Evolutionary conservation across 2,797 vertebrate genomes (phyloP).

Genomic region (Gobio occitaniae): DNA sequence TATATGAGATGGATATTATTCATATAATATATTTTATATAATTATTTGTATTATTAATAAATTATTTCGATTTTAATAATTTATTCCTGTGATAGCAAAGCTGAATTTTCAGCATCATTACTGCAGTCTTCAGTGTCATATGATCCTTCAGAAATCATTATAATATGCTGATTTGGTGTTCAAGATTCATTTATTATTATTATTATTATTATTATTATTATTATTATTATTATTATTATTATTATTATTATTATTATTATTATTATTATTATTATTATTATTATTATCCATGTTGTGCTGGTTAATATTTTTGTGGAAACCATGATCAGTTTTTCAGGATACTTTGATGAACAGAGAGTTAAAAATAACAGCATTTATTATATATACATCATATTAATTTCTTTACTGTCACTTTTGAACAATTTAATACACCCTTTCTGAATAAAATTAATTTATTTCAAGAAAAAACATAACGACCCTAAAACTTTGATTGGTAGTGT

Average conservation of each 20-base stretch:
- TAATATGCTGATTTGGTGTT: neutral
- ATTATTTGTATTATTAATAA: neutral
- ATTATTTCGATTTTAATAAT: neutral
- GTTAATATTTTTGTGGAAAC: neutral
- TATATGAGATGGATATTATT: neutral
- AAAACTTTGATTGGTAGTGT: too few species aligned
- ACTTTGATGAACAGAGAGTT: neutral
- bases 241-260: too few species aligned
- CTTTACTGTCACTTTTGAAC: too few species aligned
- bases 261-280: too few species aligned
- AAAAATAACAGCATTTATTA: neutral
- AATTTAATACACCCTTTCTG: too few species aligned
- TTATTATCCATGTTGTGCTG: too few species aligned
- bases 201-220: too few species aligned
- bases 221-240: too few species aligned
- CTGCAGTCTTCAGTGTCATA: neutral
- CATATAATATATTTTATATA: neutral
- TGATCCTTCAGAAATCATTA: neutral
- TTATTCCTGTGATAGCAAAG: neutral
- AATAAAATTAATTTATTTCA: too few species aligned
- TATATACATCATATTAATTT: too few species aligned
- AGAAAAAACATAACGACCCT: too few species aligned
- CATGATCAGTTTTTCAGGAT: neutral
- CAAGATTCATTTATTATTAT: too few species aligned
- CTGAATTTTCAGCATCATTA: neutral